phyloP scores from a whole-genome alignment of 2,797 vertebrate genomes.

The Eospalax fontanierii region DNA sequence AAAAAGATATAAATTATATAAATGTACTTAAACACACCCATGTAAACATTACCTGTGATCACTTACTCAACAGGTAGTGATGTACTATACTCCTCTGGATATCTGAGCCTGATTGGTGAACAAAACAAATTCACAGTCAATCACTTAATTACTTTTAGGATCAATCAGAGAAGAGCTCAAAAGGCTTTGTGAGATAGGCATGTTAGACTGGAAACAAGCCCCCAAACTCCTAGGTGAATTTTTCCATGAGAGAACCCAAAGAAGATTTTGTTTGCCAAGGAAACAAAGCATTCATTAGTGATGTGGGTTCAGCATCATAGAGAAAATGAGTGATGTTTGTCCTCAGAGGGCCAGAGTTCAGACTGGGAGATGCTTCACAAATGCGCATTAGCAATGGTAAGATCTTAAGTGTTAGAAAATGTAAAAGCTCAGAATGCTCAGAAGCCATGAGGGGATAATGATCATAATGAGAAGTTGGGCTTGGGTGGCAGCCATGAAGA shows the following conservation, averaged over 20 bases:
- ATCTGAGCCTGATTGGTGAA: no score
- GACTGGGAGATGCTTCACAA: not conserved
- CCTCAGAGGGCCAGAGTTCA: not conserved
- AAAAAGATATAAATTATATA: no score
- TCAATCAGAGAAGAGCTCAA: not conserved
- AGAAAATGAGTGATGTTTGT: not conserved
- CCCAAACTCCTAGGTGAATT: no score
- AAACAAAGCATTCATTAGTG: not conserved
- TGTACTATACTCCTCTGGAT: no score
- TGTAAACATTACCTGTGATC: no score
- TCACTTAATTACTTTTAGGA: no score
- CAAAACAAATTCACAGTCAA: no score
- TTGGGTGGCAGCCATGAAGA: not conserved
- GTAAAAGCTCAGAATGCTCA: conserved; percentile 7
- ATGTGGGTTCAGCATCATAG: not conserved
- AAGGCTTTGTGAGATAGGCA: not conserved
- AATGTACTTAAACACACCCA: no score
- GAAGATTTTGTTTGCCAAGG: conserved; percentile 18
- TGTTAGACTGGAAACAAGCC: no score
- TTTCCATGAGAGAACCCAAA: not conserved
- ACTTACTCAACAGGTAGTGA: no score
- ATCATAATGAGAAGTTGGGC: not conserved
- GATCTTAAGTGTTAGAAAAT: not conserved
- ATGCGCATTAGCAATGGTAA: not conserved
- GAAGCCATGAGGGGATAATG: not conserved